Base-by-base conservation (phyloP, 2,113 vertebrate species). In the Hypanus sabinus region DNA sequence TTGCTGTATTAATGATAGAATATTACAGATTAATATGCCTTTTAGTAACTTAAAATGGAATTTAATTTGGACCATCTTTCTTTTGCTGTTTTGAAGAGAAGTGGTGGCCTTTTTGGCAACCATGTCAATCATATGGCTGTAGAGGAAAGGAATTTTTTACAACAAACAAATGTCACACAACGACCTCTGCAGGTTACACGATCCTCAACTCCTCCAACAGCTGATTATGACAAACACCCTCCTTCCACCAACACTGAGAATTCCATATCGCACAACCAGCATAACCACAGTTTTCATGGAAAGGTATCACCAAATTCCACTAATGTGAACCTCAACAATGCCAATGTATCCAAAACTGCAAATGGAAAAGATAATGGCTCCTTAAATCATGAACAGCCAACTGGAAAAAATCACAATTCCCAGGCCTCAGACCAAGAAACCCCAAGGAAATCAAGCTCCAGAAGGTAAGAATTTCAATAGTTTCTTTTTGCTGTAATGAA, bases 271-370 rank as follows among this genome's bases (percentile, higher is more conserved):
- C 98, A 98, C 95, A 98, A 98, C 93, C 98, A 98, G 94, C 97
- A 98, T 94, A 96, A 98, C 95, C 97, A 98, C 97, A 98, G 98
- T 96, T 98, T 98, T 33, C 95, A 97, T 95, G 97, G 97, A 95
- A 99, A 99, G 96, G 96, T 97, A 1, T 97, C 97, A 94, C 98
- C 98, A 94, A 99, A 98, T 95, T 99, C 98, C 95, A 99, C 98
- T 95, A 99, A 99, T 96, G 98, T 98, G 97, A 99, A 99, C 96
- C 98, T 99, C 96, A 99, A 99, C 97, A 99, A 99, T 94, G 99
- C 99, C 97, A 99, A 99, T 91, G 94, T 98, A 96, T 99, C 98
- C 96, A 98, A 98, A 96, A 96, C 98, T 94, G 97, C 97, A 95
- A 98, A 98, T 0, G 98, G 98, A 94, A 98, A 97, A 94, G 97